Evolutionary conservation across 2,888 invertebrate species (phyloP).

Genomic region (Noctuana brunneofusca): DNA sequence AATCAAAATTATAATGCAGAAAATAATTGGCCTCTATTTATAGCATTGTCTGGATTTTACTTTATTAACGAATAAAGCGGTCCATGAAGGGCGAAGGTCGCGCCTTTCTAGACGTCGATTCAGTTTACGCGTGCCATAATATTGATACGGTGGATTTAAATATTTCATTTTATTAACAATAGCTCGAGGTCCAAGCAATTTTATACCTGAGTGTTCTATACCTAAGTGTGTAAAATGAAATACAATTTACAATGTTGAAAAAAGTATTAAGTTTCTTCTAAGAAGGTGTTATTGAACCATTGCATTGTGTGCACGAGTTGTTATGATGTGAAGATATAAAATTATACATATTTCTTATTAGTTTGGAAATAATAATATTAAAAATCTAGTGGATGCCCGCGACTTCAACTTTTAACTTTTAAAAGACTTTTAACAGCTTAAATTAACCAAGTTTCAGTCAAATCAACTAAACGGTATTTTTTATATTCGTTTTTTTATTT

Average conservation of each 20-base stretch:
- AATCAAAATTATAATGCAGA: not conserved
- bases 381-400: no score
- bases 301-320: not conserved
- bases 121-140: conserved; percentile 53
- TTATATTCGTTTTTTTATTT: no score
- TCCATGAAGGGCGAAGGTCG: conserved; percentile 48
- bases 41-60: not conserved
- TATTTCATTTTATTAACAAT: conserved; percentile 42
- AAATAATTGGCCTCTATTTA: not conserved
- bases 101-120: conserved; percentile 45
- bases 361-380: not conserved
- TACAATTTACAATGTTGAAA: conserved; percentile 5
- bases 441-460: no score
- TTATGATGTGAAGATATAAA: conserved; percentile 1
- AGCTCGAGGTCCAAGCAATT: conserved; percentile 24
- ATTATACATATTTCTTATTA: not conserved
- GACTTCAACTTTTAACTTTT: no score
- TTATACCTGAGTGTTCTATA: conserved; percentile 17
- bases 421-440: no score
- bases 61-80: conserved; percentile 1
- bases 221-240: not conserved
- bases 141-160: conserved; percentile 57
- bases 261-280: conserved; percentile 16
- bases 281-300: not conserved
- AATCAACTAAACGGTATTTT: no score